phyloP scores from a whole-genome alignment of 1,140 invertebrate species.

The Aphaenogaster rudis region DNA sequence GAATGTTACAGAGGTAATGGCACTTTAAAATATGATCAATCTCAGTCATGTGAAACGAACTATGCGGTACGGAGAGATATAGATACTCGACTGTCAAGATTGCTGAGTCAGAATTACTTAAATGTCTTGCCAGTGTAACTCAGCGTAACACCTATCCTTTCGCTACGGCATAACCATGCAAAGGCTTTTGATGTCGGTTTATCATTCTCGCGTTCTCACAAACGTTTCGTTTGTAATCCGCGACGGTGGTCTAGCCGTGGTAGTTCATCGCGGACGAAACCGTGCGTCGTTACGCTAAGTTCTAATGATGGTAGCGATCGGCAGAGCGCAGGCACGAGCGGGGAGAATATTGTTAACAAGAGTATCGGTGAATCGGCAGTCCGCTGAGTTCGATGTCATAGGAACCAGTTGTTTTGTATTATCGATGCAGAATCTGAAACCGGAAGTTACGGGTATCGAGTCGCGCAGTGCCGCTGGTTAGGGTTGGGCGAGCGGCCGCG shows the following conservation, averaged over 20 bases:
- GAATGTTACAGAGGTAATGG: not conserved
- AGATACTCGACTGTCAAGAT: constrained; percentile 12
- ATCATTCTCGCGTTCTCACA: constrained; percentile 40
- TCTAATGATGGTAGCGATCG: constrained; percentile 49
- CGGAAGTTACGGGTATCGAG: constrained; percentile 75
- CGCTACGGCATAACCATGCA: not conserved
- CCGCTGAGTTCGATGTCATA: constrained; percentile 70
- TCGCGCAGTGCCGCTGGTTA: constrained; percentile 43
- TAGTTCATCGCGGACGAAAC: not conserved
- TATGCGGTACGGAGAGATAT: not conserved
- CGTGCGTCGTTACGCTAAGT: constrained; percentile 40
- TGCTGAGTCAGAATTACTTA: constrained; percentile 19
- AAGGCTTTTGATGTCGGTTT: constrained; percentile 50
- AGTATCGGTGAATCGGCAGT: constrained; percentile 68
- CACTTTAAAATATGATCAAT: constrained; percentile 8
- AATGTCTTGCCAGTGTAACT: constrained; percentile 8
- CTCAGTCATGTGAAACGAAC: not conserved
- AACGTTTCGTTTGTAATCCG: constrained; percentile 55
- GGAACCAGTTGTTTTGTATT: constrained; percentile 66
- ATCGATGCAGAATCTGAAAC: constrained; percentile 63
- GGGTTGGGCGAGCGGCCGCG: constrained; percentile 39
- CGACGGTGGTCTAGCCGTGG: not conserved
- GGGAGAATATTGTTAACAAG: constrained; percentile 63
- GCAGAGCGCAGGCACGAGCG: constrained; percentile 17
- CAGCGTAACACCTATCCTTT: constrained; percentile 11